Conservation (phyloP, 2,113 vertebrate species). For the Syngnathoides biaculeatus region DNA sequence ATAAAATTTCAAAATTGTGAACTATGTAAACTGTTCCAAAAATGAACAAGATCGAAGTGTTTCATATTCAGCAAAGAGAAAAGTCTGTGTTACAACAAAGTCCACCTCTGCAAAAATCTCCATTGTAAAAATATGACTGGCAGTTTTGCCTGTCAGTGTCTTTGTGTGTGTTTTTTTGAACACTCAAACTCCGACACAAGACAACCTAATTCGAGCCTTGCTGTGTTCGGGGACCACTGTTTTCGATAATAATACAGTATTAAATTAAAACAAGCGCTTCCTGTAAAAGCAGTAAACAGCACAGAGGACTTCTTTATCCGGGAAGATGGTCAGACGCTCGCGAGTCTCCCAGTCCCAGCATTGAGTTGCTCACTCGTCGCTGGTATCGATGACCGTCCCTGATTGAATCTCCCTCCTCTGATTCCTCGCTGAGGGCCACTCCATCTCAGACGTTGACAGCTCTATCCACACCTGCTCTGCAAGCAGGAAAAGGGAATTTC, state of each 20-base stretch:
- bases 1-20: too few species aligned
- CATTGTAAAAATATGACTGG: too few species aligned
- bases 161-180: too few species aligned
- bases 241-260: background rate
- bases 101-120: too few species aligned
- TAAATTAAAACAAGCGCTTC: background rate
- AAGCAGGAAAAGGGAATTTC: constrained; percentile 4
- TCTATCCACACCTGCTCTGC: constrained; percentile 44
- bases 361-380: constrained; percentile 45
- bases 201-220: too few species aligned
- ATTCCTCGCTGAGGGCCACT: constrained; percentile 43
- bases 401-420: constrained; percentile 62
- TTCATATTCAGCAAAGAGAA: too few species aligned
- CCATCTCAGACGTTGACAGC: constrained; percentile 51
- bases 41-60: too few species aligned
- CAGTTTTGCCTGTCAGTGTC: too few species aligned
- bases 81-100: too few species aligned
- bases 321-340: constrained; percentile 45
- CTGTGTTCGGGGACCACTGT: background rate
- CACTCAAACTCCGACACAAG: too few species aligned
- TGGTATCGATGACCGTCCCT: constrained; percentile 58
- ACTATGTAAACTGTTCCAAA: too few species aligned
- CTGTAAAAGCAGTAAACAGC: background rate
- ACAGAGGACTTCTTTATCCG: constrained; percentile 37
- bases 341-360: constrained; percentile 41